Conservation (phyloP, 1,140 invertebrate species). For the Calliphora vicina region DNA sequence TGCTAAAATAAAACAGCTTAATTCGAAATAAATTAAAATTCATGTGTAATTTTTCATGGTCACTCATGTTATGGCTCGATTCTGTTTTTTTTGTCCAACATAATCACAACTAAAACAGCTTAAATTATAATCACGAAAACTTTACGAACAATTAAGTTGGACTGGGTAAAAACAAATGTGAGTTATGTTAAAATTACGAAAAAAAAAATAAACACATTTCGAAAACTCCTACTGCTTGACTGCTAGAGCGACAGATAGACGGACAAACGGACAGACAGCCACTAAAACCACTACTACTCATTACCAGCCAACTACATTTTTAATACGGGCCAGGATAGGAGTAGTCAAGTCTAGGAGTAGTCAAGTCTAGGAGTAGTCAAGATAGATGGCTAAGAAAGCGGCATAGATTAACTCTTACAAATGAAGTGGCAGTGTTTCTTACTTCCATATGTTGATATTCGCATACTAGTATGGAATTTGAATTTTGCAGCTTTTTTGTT, state of each 20-base stretch:
- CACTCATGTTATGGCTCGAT: not conserved
- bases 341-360: not conserved
- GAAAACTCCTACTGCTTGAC: not conserved
- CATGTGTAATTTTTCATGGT: not conserved
- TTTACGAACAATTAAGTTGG: not conserved
- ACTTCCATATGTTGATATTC: not conserved
- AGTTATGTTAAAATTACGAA: not conserved
- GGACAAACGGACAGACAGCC: too few relatives aligned
- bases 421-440: not conserved
- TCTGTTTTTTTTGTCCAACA: not conserved
- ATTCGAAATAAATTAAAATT: not conserved
- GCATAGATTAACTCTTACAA: not conserved
- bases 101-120: conserved; percentile 13
- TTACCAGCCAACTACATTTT: not conserved
- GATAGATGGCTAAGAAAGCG: not conserved
- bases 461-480: not conserved
- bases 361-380: not conserved
- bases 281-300: too few relatives aligned
- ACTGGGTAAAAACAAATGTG: not conserved
- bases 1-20: too few relatives aligned
- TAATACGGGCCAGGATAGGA: not conserved
- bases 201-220: not conserved
- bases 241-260: too few relatives aligned
- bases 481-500: not conserved
- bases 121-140: not conserved